Base-by-base conservation (phyloP, 2,797 vertebrate genomes). In the Percopsis omiscomaycus region DNA sequence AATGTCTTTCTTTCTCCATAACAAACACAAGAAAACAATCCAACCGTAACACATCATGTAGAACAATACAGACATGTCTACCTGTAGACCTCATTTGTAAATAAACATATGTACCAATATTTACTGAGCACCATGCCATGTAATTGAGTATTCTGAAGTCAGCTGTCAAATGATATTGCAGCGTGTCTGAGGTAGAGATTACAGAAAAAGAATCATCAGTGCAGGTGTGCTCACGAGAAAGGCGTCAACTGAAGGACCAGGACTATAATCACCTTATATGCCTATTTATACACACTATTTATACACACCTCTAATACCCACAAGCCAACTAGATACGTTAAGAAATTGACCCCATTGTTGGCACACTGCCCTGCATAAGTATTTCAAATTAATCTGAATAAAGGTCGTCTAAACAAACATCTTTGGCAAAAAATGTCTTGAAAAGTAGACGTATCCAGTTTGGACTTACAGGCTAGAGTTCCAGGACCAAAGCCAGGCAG, bases 261-360 rank as follows among this genome's bases (percentile, higher is more conserved):
- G 8, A 66, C 51, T 60, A 27, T 66, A 82, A 86, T 81, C 81
- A 82, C 59, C 76, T 85, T 81, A 82, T 66, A 51, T 69, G 58
- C 29, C 79, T 84, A 78, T 86, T 79, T 84, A 86, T 82, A 77
- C 37, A n/a, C 68, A 61, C 78, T 83, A 78, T 84, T 79, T 83
- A 86, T 81, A 77, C 30, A n/a, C 68, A 61, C 62, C 60, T 68
- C 66, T 82, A 78, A 83, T 77, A 78, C 75, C 74, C 28, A 65
- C 50, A 72, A 46, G 58, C 64, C 49, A 55, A 54, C 59, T 15
- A 60, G 53, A 52, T 6, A 28, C 37, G 37, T 47, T 46, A 6
- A 61, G 50, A 14, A 55, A 50, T 69, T 55, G 62, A 69, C 37
- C 64, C 53, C 49, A 55, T 14, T 50, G 2, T 64, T 57, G 15